These are phyloP conservation scores for Hypomesus transpacificus DNA, from an alignment of 2,113 vertebrate species.

Conservation along the genomic window DNA sequence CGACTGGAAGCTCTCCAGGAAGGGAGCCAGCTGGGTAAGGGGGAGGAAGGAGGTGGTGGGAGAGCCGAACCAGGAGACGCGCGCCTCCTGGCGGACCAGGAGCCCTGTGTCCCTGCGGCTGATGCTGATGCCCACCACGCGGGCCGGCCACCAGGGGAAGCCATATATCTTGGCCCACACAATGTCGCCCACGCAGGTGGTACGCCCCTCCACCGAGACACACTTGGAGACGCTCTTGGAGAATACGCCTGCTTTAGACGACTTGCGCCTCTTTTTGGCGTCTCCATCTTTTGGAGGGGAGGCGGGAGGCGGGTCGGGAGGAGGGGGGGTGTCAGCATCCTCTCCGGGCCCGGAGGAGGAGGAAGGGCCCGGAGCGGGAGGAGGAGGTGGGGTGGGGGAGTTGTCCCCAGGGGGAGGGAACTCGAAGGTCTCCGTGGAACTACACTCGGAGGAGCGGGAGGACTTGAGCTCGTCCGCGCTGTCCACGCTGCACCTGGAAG, in stretches of 20 bases:
- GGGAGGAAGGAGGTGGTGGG: slow-evolving; percentile 96
- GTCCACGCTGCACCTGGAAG: slow-evolving; percentile 85
- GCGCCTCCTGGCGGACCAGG: slow-evolving; percentile 89
- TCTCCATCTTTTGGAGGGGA: slow-evolving; percentile 78
- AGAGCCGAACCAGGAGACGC: slow-evolving; percentile 98
- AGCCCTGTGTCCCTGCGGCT: slow-evolving; percentile 89
- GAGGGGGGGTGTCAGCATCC: slow-evolving; percentile 63
- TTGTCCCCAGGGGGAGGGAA: slow-evolving; percentile 84
- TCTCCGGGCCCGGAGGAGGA: slow-evolving; percentile 50
- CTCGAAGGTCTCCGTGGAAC: slow-evolving; percentile 88
- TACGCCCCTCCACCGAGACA: slow-evolving; percentile 88
- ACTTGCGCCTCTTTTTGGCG: slow-evolving; percentile 84
- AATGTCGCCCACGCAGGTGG: slow-evolving; percentile 95
- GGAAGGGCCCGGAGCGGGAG: slow-evolving; percentile 65
- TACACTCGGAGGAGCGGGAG: slow-evolving; percentile 91
- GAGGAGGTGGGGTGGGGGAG: slow-evolving; percentile 70
- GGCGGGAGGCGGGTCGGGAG: slow-evolving; percentile 66
- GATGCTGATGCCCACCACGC: slow-evolving; percentile 89
- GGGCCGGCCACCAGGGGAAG: slow-evolving; percentile 98
- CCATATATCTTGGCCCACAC: slow-evolving; percentile 99
- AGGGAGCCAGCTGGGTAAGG: slow-evolving; percentile 89
- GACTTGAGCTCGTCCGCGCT: slow-evolving; percentile 88
- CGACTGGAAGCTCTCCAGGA: slow-evolving; percentile 96
- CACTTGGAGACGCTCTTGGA: slow-evolving; percentile 96
- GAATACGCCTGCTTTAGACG: slow-evolving; percentile 83